Evolutionary conservation across 2,888 invertebrate species (phyloP), one percentile per base, ranked within the genome.

Genomic region (Erpobdella octoculata): DNA sequence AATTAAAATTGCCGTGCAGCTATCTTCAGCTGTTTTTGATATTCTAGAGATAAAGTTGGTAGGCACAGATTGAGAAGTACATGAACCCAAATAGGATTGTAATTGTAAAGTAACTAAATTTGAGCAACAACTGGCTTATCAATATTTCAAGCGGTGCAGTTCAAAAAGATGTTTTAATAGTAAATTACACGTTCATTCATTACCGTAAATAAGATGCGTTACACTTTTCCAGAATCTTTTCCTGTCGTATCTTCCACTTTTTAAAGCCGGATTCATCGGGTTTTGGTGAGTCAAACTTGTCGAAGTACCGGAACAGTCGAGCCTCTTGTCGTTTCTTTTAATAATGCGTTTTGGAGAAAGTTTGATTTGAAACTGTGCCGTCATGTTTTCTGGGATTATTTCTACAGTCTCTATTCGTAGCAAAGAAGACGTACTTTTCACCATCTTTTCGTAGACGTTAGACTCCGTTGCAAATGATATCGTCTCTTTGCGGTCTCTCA

Each of bases 191-290:
- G 46, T 46, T 53, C 15, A 62, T 25, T 4, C 38, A 18, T 9
- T 12, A 69, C 69, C 69, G 21, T 69, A 53, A 33, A 69, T 33
- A 18, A 69, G 58, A 21, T 69, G 69, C 15, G 69, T 69, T 3
- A 69, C 69, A 28, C 69, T 69, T 58, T 69, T 69, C 69, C 69
- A 69, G 21, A 69, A 69, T 35, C 69, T 38, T 33, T 69, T 69
- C n/a, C 35, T 69, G 35, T 69, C 69, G 35, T 53, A 46, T 69
- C 33, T 69, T 25, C 38, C 21, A 33, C 35, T 58, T 33, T 69
- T 69, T 35, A 69, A 69, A 25, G 48, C 36, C 35, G 38, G 15
- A n/a, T 48, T 53, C 18, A 58, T 18, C n/a, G 62, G 31, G 9
- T 62, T 62, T 5, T 69, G 53, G 18, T 36, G 25, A 4, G 28